Evolutionary conservation across 2,113 vertebrate genomes (phyloP).

Genomic region (Nerophis lumbriciformis): DNA sequence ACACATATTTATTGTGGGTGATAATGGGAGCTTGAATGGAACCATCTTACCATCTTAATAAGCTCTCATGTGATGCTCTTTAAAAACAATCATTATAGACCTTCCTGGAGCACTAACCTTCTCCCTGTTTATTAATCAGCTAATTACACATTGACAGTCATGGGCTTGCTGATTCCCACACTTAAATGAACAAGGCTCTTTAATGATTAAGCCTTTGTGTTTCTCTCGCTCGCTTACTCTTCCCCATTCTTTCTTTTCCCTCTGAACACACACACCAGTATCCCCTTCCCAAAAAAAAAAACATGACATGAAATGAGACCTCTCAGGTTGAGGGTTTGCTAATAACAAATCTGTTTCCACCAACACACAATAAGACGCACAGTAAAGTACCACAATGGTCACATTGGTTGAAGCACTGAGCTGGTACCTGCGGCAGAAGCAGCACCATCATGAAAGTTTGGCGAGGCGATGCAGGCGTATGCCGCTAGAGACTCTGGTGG

Average conservation of each 20-base stretch:
- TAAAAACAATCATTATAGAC: slow-evolving; percentile 74
- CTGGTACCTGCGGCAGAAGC: slow-evolving; percentile 34
- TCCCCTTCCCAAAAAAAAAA: background rate
- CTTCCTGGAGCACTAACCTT: slow-evolving; percentile 60
- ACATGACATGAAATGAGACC: slow-evolving; percentile 42
- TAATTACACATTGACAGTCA: slow-evolving; percentile 81
- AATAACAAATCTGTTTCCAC: slow-evolving; percentile 20
- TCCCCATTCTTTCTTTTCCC: background rate
- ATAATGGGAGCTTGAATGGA: slow-evolving; percentile 67
- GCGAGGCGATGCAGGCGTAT: slow-evolving; percentile 46
- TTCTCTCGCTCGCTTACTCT: background rate
- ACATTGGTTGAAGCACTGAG: slow-evolving; percentile 19
- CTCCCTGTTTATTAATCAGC: slow-evolving; percentile 80
- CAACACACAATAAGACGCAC: slow-evolving; percentile 5
- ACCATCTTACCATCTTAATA: slow-evolving; percentile 69
- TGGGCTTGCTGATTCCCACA: slow-evolving; percentile 76
- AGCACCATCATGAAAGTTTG: slow-evolving; percentile 47
- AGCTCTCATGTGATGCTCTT: slow-evolving; percentile 68
- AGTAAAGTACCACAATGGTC: slow-evolving; percentile 22
- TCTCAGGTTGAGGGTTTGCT: slow-evolving; percentile 22
- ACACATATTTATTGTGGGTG: slow-evolving; percentile 50
- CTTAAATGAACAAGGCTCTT: slow-evolving; percentile 74
- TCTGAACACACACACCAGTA: slow-evolving; percentile 1
- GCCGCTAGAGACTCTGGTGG: slow-evolving; percentile 44
- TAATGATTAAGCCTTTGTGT: slow-evolving; percentile 76